Percentiles rank a stretch among this genome's conserved stretches.
Conservation (phyloP, 1,140 invertebrate genomes). For the Pseudomyrmex flavicornis region DNA sequence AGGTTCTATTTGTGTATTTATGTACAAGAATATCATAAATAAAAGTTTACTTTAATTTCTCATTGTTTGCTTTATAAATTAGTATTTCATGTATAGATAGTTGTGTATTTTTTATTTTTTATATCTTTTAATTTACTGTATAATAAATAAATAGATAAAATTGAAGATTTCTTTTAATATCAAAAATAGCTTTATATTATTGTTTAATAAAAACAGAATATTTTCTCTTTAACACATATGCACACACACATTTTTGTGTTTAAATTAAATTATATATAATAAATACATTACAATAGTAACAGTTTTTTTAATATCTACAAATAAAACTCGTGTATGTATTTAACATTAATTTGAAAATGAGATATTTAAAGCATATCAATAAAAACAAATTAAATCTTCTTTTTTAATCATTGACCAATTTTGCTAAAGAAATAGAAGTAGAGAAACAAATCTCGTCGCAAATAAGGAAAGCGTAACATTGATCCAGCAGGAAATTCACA, state of each 20-base stretch:
- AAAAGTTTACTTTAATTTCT: neutral
- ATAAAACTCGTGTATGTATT: neutral
- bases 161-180: neutral
- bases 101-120: too few species aligned
- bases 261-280: neutral
- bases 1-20: neutral
- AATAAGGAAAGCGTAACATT: constrained; percentile 56
- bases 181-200: neutral
- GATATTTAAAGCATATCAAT: neutral
- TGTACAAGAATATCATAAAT: neutral
- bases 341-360: neutral
- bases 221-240: neutral
- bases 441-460: constrained; percentile 15
- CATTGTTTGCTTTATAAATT: too few species aligned
- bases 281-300: too few species aligned
- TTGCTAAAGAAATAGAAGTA: neutral
- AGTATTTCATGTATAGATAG: too few species aligned
- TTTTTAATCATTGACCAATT: constrained; percentile 1
- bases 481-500: constrained; percentile 62
- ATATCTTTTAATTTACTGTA: too few species aligned
- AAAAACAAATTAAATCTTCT: neutral
- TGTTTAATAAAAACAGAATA: too few species aligned
- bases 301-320: too few species aligned
- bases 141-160: neutral
- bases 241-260: neutral